A percentile compares a stretch with the other conserved stretches of the same genome.
These are phyloP conservation scores for Sebastes diaconus DNA, from an alignment of 2,797 vertebrate species.

Conservation along the genomic window DNA sequence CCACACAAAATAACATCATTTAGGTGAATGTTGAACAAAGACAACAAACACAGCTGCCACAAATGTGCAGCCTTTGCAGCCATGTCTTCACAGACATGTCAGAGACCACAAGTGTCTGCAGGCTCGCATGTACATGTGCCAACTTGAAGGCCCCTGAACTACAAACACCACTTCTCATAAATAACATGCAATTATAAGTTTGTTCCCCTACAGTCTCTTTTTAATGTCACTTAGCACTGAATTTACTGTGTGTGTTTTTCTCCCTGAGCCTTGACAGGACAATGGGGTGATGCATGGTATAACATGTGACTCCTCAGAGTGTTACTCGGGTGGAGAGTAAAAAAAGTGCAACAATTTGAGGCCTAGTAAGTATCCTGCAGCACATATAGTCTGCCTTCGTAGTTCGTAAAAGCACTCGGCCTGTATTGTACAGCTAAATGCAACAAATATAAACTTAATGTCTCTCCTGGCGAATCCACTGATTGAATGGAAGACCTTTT, in stretches of 20 bases:
- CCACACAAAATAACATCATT: background rate
- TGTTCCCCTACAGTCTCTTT: slow-evolving; percentile 10
- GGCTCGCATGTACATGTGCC: slow-evolving; percentile 8
- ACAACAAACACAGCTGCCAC: slow-evolving; percentile 25
- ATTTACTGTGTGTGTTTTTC: background rate
- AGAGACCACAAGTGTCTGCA: slow-evolving; percentile 33
- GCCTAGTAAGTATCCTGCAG: background rate
- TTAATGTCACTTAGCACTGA: slow-evolving; percentile 19
- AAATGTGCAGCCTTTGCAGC: slow-evolving; percentile 6
- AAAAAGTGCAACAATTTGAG: background rate
- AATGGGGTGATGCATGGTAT: background rate
- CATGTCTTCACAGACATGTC: background rate
- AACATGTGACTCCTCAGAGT: background rate
- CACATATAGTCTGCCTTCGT: background rate
- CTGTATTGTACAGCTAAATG: slow-evolving; percentile 7
- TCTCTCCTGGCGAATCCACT: slow-evolving; percentile 7
- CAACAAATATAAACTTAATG: slow-evolving; percentile 26
- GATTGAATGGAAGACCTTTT: slow-evolving; percentile 39
- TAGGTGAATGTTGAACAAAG: slow-evolving; percentile 2
- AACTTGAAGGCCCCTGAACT: slow-evolving; percentile 26
- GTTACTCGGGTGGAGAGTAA: slow-evolving; percentile 1
- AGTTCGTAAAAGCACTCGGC: background rate
- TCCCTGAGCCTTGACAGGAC: background rate
- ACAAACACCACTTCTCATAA: slow-evolving; percentile 26
- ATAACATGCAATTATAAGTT: slow-evolving; percentile 40